phyloP scores from a whole-genome alignment of 2,797 vertebrate species.

The Tamandua tetradactyla region DNA sequence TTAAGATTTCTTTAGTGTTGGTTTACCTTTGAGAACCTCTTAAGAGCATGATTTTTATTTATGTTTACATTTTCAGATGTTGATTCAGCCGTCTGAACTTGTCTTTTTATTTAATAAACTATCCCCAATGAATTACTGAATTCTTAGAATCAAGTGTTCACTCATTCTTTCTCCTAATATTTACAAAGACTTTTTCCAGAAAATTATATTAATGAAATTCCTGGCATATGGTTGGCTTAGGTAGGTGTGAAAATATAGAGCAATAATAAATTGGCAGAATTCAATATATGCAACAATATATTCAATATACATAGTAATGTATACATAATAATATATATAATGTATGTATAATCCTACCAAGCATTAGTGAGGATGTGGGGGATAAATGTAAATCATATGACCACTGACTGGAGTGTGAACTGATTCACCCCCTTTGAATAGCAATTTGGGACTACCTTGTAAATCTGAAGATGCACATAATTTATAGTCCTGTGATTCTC shows the following conservation, averaged over 20 bases:
- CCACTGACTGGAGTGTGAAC: neutral
- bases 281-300: neutral
- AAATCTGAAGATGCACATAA: neutral
- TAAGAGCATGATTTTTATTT: neutral
- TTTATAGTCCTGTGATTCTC: neutral
- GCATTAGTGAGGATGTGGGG: neutral
- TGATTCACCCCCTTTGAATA: neutral
- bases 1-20: conserved; percentile 6
- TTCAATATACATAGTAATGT: no score
- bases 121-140: neutral
- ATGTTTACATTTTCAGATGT: neutral
- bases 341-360: neutral
- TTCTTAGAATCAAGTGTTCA: neutral
- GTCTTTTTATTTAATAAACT: conserved; percentile 17
- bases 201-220: neutral
- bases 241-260: neutral
- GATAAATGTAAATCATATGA: neutral
- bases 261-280: neutral
- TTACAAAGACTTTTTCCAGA: neutral
- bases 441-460: neutral
- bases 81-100: neutral
- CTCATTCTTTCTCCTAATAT: neutral
- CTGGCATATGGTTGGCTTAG: neutral
- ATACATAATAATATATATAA: no score
- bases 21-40: neutral